These are phyloP conservation scores for Pammene aurita DNA, from an alignment of 2,888 invertebrate species.

Conservation along the genomic window DNA sequence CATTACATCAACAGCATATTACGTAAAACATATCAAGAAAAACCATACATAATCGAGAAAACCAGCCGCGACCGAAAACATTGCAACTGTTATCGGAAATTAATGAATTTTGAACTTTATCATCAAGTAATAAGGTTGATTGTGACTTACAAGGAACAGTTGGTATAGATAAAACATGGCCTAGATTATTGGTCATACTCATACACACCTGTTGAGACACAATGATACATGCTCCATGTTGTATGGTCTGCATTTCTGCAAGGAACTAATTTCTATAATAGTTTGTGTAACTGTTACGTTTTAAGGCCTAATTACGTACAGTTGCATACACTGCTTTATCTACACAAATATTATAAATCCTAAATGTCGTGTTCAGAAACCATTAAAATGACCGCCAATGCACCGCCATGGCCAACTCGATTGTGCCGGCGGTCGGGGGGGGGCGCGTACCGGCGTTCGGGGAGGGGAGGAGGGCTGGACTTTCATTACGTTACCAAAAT, in stretches of 20 bases:
- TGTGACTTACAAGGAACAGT: neutral
- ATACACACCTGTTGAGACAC: constrained; percentile 12
- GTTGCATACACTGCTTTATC: too few relatives aligned
- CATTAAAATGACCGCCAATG: too few relatives aligned
- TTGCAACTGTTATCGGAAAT: neutral
- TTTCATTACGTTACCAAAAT: too few relatives aligned
- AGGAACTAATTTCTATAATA: too few relatives aligned
- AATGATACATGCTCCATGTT: neutral
- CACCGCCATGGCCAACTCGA: too few relatives aligned
- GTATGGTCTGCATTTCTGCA: neutral
- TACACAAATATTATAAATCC: too few relatives aligned
- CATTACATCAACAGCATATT: neutral
- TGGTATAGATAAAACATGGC: constrained; percentile 12
- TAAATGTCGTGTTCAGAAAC: too few relatives aligned
- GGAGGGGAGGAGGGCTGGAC: too few relatives aligned
- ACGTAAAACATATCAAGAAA: constrained; percentile 11
- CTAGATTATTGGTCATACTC: constrained; percentile 18
- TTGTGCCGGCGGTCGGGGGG: too few relatives aligned
- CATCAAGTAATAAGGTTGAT: neutral
- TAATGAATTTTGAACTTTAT: neutral
- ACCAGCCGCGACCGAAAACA: constrained; percentile 6
- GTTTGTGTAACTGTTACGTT: too few relatives aligned
- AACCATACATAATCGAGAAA: constrained; percentile 20
- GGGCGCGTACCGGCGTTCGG: too few relatives aligned
- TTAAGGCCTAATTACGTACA: too few relatives aligned